Percentiles rank a stretch among this genome's conserved stretches.
Evolutionary conservation across 2,797 vertebrate genomes (phyloP).

Genomic region (Poeciliopsis infans): DNA sequence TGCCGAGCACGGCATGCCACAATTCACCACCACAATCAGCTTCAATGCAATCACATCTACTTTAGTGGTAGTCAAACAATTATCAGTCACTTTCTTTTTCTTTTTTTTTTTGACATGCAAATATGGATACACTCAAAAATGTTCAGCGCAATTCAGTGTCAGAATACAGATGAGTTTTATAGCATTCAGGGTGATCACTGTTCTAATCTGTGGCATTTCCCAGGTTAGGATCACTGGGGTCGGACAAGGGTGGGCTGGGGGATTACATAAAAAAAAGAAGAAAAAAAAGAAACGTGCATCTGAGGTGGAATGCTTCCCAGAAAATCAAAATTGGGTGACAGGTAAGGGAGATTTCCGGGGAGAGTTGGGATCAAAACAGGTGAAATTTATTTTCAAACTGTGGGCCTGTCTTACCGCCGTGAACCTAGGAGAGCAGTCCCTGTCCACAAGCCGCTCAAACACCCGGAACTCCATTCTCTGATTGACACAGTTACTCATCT

Average conservation of each 20-base stretch:
- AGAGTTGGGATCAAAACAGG: slow-evolving; percentile 51
- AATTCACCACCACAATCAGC: slow-evolving; percentile 63
- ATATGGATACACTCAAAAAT: slow-evolving; percentile 55
- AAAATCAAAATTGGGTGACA: slow-evolving; percentile 57
- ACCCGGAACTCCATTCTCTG: slow-evolving; percentile 88
- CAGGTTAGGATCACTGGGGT: slow-evolving; percentile 65
- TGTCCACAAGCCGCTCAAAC: slow-evolving; percentile 85
- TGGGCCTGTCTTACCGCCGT: slow-evolving; percentile 84
- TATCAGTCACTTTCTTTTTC: slow-evolving; percentile 40
- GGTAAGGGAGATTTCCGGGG: slow-evolving; percentile 52
- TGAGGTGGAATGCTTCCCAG: slow-evolving; percentile 42
- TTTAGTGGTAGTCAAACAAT: slow-evolving; percentile 46
- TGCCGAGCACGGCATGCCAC: slow-evolving; percentile 59
- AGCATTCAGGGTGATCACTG: slow-evolving; percentile 56
- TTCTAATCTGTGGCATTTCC: slow-evolving; percentile 39
- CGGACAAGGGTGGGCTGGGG: slow-evolving; percentile 42
- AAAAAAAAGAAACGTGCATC: slow-evolving; percentile 58
- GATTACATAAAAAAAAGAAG: slow-evolving; percentile 51
- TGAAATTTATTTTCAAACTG: slow-evolving; percentile 61
- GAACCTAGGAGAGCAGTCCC: slow-evolving; percentile 83
- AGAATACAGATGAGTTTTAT: slow-evolving; percentile 24
- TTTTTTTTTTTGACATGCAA: slow-evolving; percentile 58
- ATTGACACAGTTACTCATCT: slow-evolving; percentile 89
- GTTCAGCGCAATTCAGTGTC: slow-evolving; percentile 39
- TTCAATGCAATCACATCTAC: slow-evolving; percentile 53